Conservation (phyloP, 64 coral and sea anemone species). For the Acropora yongei region DNA sequence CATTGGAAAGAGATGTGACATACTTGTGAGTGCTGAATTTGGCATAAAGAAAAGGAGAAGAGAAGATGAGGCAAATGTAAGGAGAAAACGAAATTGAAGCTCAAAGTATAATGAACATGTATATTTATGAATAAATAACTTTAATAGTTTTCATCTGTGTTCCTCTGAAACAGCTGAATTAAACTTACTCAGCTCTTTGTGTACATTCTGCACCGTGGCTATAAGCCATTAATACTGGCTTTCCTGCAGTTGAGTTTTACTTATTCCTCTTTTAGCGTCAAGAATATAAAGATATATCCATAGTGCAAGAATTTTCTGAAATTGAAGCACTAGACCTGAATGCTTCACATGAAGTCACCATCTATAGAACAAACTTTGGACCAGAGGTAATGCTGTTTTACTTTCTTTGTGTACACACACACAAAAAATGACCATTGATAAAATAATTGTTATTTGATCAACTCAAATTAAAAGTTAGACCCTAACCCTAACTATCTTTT, state of each 20-base stretch:
- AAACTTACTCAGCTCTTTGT: too few species aligned
- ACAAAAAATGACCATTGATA: too few species aligned
- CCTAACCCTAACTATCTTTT: too few species aligned
- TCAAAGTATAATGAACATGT: neutral
- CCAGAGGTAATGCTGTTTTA: conserved; percentile 35
- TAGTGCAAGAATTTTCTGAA: conserved; percentile 55
- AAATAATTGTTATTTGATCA: too few species aligned
- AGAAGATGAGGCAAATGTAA: conserved; percentile 39
- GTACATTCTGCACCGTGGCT: too few species aligned
- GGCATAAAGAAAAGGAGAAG: conserved; percentile 82
- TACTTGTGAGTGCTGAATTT: conserved; percentile 77
- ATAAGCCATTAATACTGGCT: too few species aligned
- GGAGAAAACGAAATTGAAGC: neutral
- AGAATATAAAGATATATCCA: neutral
- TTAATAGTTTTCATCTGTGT: too few species aligned
- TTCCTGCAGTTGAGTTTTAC: neutral
- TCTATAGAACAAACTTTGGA: conserved; percentile 12
- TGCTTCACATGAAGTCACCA: conserved; percentile 1
- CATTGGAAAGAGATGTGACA: conserved; percentile 59
- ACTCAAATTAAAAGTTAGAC: too few species aligned
- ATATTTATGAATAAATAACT: neutral
- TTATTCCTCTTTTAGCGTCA: neutral
- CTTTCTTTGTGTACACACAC: neutral
- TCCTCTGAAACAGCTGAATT: too few species aligned
- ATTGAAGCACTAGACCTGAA: conserved; percentile 19